phyloP scores from a whole-genome alignment of 53 echinoderm and acorn worm species.

The Holothuria scabra region DNA sequence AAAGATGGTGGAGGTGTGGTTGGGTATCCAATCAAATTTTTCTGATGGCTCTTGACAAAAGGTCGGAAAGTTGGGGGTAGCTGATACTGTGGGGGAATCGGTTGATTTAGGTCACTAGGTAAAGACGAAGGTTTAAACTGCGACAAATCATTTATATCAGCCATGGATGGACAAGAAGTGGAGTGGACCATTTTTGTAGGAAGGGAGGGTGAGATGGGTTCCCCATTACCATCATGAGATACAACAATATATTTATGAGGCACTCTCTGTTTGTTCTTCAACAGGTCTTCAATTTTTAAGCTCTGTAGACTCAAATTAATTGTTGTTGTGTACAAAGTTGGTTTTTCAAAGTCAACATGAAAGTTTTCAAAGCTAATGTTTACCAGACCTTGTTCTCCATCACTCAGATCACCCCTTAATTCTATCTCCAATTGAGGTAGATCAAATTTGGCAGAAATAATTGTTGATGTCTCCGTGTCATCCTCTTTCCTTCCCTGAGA shows the following conservation, averaged over 20 bases:
- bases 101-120: conserved; percentile 74
- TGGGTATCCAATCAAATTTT: conserved; percentile 53
- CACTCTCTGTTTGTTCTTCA: conserved; percentile 55
- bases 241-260: conserved; percentile 88
- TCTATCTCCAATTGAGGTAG: conserved; percentile 85
- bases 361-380: conserved; percentile 84
- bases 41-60: background rate
- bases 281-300: conserved; percentile 87
- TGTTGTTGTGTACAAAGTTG: conserved; percentile 67
- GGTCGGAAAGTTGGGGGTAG: conserved; percentile 40
- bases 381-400: conserved; percentile 93
- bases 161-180: conserved; percentile 94
- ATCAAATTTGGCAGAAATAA: conserved; percentile 85
- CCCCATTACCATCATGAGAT: conserved; percentile 67
- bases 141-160: conserved; percentile 61
- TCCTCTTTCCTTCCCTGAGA: background rate
- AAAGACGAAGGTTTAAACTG: conserved; percentile 79
- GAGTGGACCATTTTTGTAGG: conserved; percentile 80
- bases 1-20: conserved; percentile 93
- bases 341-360: conserved; percentile 86
- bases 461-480: background rate
- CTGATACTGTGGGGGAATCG: conserved; percentile 56
- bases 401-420: conserved; percentile 85
- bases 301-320: conserved; percentile 81
- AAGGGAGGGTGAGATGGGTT: background rate